Evolutionary conservation across 2,797 vertebrate species (phyloP), one percentile per base, ranked within the genome.

Genomic region (Sciurus carolinensis): DNA sequence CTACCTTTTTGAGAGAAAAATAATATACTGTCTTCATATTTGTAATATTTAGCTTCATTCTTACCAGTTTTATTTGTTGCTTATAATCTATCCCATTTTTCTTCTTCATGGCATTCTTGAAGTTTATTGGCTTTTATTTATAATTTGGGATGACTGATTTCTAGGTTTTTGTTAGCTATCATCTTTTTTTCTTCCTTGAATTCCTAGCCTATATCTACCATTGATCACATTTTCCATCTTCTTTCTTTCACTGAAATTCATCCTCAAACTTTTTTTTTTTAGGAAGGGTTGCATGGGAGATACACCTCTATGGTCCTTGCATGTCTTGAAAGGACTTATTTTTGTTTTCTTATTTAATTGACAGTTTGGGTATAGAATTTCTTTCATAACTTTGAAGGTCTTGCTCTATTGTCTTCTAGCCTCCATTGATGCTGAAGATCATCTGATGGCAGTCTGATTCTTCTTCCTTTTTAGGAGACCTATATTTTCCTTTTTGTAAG

Each of bases 321-420:
- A 13, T 91, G 39, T 84, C 62, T 54, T 24, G n/a, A 76, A 42
- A 67, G 76, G 44, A 76, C 50, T 80, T 75, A 47, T 18, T 90
- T 97, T 90, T 90, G 24, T 87, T 85, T 71, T 47, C 42, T 66
- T 71, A 72, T 75, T 91, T 85, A 71, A 75, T 12, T 79, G 47
- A 79, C 30, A 33, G 15, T 83, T 81, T 89, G 52, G 47, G 15
- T 83, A 4, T 75, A 54, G 54, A 57, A 47, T 91, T 88, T 33
- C 54, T 86, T 85, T 59, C 36, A 13, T 67, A 82, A 87, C 39
- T 47, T 81, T 75, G 57, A 79, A 71, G 22, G 20, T 64, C 76
- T 91, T 79, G 52, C 87, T 50, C 20, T 81, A 36, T 73, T 80
- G 33, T 81, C 26, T 76, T 83, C 30, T 85, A 22, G 33, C 17